These are phyloP conservation scores for Leptinotarsa juncta DNA, from an alignment of 2,888 invertebrate species.

Conservation along the genomic window DNA sequence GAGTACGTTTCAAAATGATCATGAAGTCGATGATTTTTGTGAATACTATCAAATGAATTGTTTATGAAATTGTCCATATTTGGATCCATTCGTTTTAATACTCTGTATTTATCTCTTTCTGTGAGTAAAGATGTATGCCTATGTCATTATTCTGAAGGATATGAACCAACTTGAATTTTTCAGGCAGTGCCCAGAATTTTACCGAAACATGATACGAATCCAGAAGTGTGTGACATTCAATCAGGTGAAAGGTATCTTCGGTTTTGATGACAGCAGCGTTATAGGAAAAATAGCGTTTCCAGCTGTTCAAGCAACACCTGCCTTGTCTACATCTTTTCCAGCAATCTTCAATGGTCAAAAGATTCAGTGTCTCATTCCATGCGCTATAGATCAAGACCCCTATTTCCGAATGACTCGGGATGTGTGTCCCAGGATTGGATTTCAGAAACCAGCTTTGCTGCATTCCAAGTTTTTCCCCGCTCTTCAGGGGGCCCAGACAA, in stretches of 20 bases:
- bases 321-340: slow-evolving; percentile 90
- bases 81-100: no score
- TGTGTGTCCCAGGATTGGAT: slow-evolving; percentile 91
- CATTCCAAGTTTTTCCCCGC: slow-evolving; percentile 77
- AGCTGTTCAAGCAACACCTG: slow-evolving; percentile 95
- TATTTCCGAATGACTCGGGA: slow-evolving; percentile 99
- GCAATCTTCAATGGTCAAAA: slow-evolving; percentile 86
- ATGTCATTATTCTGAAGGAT: not conserved
- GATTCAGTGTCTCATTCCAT: slow-evolving; percentile 90
- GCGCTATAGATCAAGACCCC: slow-evolving; percentile 99
- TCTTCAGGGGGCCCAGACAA: slow-evolving; percentile 95
- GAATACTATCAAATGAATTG: no score
- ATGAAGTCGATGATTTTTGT: no score
- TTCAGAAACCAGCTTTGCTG: slow-evolving; percentile 86
- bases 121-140: no score
- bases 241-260: slow-evolving; percentile 98
- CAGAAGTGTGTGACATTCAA: slow-evolving; percentile 97
- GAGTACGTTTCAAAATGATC: no score
- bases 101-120: no score
- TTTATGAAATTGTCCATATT: no score
- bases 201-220: slow-evolving; percentile 91
- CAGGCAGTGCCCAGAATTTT: slow-evolving; percentile 90
- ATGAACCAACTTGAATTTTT: slow-evolving; percentile 53
- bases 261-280: slow-evolving; percentile 94
- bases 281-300: slow-evolving; percentile 98